These are phyloP conservation scores for Phainopepla nitens DNA, from an alignment of 2,113 vertebrate genomes.

Conservation along the genomic window DNA sequence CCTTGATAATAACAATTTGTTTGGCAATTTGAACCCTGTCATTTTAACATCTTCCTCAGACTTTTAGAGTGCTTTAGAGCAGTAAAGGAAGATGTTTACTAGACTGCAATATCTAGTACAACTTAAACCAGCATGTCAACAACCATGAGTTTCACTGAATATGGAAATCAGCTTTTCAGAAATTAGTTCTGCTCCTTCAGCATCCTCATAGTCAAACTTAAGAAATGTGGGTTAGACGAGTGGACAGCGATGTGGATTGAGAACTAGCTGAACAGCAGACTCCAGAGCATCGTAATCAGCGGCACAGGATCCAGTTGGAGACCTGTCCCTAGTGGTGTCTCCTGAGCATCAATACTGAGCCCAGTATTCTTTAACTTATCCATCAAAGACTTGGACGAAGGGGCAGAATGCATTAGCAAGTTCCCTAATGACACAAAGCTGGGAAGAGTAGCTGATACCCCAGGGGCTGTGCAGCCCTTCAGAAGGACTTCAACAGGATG, in stretches of 20 bases:
- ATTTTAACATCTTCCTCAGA: background rate
- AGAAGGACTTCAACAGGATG: background rate
- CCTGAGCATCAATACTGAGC: rapidly evolving
- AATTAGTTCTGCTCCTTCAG: background rate
- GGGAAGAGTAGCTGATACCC: rapidly evolving
- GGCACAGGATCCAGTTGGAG: background rate
- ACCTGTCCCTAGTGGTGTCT: background rate
- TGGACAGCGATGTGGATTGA: background rate
- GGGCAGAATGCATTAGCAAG: background rate
- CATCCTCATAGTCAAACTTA: background rate
- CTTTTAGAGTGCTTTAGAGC: background rate
- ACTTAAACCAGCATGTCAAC: background rate
- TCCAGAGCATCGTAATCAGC: background rate
- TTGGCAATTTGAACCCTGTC: background rate
- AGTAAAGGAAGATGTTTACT: background rate
- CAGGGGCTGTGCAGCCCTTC: background rate
- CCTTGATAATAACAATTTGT: background rate
- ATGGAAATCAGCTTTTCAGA: background rate
- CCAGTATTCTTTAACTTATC: background rate
- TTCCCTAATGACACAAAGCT: background rate
- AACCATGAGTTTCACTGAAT: background rate
- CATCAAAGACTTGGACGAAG: background rate
- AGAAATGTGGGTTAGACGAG: background rate
- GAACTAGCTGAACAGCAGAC: background rate
- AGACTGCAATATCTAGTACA: background rate